Evolutionary conservation across 2,888 invertebrate species (phyloP).

Genomic region (Shargacucullia verbasci): DNA sequence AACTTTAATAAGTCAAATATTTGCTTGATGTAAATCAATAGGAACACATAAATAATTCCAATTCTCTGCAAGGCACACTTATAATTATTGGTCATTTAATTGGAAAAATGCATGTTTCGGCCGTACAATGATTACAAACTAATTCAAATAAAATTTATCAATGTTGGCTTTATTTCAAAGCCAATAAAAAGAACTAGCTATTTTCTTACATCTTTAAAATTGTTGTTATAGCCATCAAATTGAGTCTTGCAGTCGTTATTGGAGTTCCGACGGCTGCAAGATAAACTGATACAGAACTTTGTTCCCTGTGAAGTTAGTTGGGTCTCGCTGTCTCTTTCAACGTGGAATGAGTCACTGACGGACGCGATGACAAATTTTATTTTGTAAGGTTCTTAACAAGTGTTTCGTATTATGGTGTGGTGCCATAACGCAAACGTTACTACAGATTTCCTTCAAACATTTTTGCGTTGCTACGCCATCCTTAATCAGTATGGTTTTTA

Average conservation of each 20-base stretch:
- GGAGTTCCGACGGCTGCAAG: slow-evolving; percentile 61
- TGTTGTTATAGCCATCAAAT: slow-evolving; percentile 39
- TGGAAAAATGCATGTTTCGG: too few species aligned
- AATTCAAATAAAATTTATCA: too few species aligned
- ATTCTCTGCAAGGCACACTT: neutral
- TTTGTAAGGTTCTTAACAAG: too few species aligned
- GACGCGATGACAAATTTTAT: neutral
- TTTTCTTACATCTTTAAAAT: slow-evolving; percentile 15
- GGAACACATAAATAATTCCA: neutral
- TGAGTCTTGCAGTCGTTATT: slow-evolving; percentile 53
- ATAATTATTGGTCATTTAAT: neutral
- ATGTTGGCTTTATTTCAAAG: too few species aligned
- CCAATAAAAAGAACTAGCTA: too few species aligned
- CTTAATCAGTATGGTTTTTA: too few species aligned
- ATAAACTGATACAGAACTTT: slow-evolving; percentile 70
- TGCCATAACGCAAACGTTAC: too few species aligned
- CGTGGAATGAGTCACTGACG: slow-evolving; percentile 36
- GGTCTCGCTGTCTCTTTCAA: slow-evolving; percentile 52
- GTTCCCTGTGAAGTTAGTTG: slow-evolving; percentile 61
- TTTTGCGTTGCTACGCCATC: too few species aligned
- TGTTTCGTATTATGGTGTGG: too few species aligned
- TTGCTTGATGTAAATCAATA: neutral
- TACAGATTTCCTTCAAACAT: too few species aligned
- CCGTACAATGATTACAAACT: too few species aligned
- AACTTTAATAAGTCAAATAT: slow-evolving; percentile 11